Evolutionary conservation across 1,140 invertebrate species (phyloP), one percentile per base, ranked within the genome.

Genomic region (Calycopis cecrops): DNA sequence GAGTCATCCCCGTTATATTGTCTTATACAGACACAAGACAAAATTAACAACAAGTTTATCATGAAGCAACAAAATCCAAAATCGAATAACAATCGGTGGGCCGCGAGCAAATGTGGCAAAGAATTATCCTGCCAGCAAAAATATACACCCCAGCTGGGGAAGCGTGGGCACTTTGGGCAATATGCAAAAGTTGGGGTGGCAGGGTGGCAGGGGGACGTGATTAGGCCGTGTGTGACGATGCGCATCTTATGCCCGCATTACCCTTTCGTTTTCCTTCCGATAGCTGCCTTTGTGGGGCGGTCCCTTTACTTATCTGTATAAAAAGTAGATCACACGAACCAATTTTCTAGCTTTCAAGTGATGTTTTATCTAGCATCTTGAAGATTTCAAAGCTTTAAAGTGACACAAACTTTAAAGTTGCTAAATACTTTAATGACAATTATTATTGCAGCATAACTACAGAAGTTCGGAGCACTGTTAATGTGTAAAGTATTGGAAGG

Each of bases 261-360:
- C 82, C 82, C 82, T 80, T 85, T 84, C 78, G 78, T 75, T 84
- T 79, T 85, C 78, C 82, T 85, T 85, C 82, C 82, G 82, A 83
- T 85, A 85, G 69, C 71, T 71, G 74, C 80, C 73, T 85, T 85
- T 80, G 79, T 81, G 69, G 59, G 63, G 67, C 62, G 65, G 65
- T 63, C 76, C 75, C 73, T 75, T 67, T 68, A 68, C 67, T 73
- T 79, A 80, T 79, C 76, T 79, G 62, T 73, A 67, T 68, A 71
- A 70, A 69, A 77, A 70, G 65, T 67, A 75, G 76, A 79, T 82
- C 75, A 76, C 63, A 75, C 76, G 71, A 76, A 74, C 71, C 71
- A 73, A 75, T 81, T 79, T 78, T 78, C 69, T 65, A 69, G 65
- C 64, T 71, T 62, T 76, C 75, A 57, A 62, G 42, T 59, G 59